phyloP scores from a whole-genome alignment of 2,797 vertebrate species.

The Pygocentrus nattereri region DNA sequence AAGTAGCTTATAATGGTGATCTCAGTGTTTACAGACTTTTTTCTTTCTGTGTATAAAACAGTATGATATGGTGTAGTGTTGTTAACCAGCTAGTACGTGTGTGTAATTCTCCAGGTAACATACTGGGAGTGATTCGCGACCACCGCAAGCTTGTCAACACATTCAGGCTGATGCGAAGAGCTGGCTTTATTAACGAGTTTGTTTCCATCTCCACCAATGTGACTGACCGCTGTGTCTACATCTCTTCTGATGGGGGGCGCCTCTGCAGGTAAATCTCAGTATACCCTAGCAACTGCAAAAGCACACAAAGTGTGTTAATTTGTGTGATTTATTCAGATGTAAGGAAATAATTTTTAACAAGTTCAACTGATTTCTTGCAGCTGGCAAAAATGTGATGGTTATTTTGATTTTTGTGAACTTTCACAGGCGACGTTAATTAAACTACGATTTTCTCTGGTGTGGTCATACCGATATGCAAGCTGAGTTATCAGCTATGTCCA shows the following conservation, averaged over 20 bases:
- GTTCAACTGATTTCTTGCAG: too few species aligned
- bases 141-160: slow-evolving; percentile 93
- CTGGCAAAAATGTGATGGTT: too few species aligned
- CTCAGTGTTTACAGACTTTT: not conserved
- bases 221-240: slow-evolving; percentile 95
- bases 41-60: not conserved
- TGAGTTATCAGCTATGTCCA: too few species aligned
- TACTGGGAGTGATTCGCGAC: slow-evolving; percentile 94
- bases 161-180: slow-evolving; percentile 95
- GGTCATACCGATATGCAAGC: too few species aligned
- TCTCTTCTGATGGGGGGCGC: slow-evolving; percentile 96
- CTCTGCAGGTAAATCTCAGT: slow-evolving; percentile 87
- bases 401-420: too few species aligned
- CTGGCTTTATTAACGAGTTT: slow-evolving; percentile 97
- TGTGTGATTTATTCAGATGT: too few species aligned
- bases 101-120: slow-evolving; percentile 84
- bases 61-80: not conserved
- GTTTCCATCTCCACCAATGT: slow-evolving; percentile 98
- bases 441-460: too few species aligned
- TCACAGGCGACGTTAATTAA: too few species aligned
- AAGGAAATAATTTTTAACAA: too few species aligned
- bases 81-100: not conserved
- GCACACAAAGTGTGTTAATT: not conserved
- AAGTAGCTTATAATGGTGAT: not conserved
- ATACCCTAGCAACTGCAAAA: not conserved